Conservation (phyloP, 1,140 invertebrate genomes). For the Eriocheir sinensis region DNA sequence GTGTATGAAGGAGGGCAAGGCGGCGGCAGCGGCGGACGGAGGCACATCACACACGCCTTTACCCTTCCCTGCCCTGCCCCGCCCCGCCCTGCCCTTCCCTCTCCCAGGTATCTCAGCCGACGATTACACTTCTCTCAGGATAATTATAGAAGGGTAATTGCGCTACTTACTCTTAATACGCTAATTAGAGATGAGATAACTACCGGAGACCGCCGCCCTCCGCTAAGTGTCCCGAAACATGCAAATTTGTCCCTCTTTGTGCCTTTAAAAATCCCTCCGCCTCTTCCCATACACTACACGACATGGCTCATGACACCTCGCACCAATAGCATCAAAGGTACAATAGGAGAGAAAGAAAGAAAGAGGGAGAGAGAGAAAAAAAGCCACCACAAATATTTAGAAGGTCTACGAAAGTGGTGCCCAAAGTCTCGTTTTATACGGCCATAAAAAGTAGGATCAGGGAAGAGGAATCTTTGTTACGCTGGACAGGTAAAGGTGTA, state of each 20-base stretch:
- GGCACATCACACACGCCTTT: no score
- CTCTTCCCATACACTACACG: neutral
- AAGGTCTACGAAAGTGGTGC: neutral
- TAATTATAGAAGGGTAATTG: constrained; percentile 16
- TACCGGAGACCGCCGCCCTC: neutral
- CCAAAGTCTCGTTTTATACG: neutral
- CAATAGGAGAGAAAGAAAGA: neutral
- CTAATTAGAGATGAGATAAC: constrained; percentile 25
- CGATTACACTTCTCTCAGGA: constrained; percentile 11
- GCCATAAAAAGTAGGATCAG: constrained; percentile 6
- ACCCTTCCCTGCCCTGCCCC: neutral
- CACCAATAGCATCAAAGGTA: neutral
- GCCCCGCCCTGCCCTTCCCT: neutral
- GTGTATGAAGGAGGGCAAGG: no score
- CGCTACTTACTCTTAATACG: constrained; percentile 24
- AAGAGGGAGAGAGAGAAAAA: neutral
- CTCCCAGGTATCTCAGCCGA: neutral
- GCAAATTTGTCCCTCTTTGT: constrained; percentile 4
- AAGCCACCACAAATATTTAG: neutral
- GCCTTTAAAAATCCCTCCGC: neutral
- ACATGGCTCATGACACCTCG: neutral
- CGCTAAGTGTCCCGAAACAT: constrained; percentile 22
- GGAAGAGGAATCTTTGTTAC: constrained; percentile 12
- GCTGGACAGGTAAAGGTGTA: constrained; percentile 22
- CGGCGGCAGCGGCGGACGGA: no score